Base-by-base conservation (phyloP, 1,140 invertebrate species). In the Neelides sp. region DNA sequence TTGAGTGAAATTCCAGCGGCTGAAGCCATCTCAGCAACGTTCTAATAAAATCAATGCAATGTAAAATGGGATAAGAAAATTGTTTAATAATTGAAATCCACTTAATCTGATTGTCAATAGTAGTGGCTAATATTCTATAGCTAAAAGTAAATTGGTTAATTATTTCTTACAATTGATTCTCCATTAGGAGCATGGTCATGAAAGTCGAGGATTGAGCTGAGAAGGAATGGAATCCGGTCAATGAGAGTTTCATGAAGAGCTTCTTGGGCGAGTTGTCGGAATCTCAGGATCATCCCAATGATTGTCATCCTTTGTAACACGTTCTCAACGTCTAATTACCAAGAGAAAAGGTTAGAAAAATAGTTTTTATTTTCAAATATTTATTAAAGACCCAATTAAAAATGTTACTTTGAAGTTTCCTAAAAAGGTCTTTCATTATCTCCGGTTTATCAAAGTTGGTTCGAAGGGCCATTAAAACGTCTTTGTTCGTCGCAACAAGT, bases 361-460 rank as follows among this genome's bases (percentile, higher is more conserved):
- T 28, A 26, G 5, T 30, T n/a, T 27, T 20, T 19, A 45, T 10
- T 27, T 34, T 8, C 8, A 8, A 28, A 13, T 15, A 28, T 20
- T 42, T 37, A 50, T 34, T 40, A 22, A 49, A 23, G 39, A 47
- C 7, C 12, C 20, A 42, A 55, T 24, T 28, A 45, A 43, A 43
- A 36, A 44, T 30, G 20, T 69, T 65, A 73, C 71, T 78, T 54
- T 85, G 82, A 23, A 97, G 67, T 61, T 82, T 83, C 65, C 88
- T 91, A 55, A 90, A 90, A 49, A 97, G 81, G 59, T 98, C 94
- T 65, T 90, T 92, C 93, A 99, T 98, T n/a, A 89, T 80, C 63
- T 98, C 94, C 15, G 82, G 81, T 66, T 94, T 93, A 66, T 96
- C 94, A 68, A 96, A 99, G 67, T 93, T 96, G 1, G 92, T 94